Evolutionary conservation across 2,113 vertebrate genomes (phyloP).

Genomic region (Ibidorhyncha struthersii): DNA sequence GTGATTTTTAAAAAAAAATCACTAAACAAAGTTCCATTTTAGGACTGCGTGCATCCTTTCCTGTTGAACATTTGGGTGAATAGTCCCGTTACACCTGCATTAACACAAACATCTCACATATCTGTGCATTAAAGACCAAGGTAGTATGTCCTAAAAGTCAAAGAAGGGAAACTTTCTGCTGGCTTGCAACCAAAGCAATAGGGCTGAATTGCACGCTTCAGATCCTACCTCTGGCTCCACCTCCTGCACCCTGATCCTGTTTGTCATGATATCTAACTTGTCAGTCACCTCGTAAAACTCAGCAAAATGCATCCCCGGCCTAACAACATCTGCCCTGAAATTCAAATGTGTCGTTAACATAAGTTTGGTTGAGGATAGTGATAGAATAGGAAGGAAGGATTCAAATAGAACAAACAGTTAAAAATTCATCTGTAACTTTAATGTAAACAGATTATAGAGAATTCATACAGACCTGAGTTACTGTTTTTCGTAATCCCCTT

Average conservation of each 20-base stretch:
- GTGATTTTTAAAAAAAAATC: neutral
- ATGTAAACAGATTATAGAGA: neutral
- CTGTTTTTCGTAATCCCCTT: neutral
- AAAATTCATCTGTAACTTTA: neutral
- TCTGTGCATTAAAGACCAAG: neutral
- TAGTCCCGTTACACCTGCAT: neutral
- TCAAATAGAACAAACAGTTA: neutral
- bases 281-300: neutral
- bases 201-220: neutral
- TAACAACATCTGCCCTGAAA: neutral
- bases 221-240: neutral
- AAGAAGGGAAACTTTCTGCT: neutral
- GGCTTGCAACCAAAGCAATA: neutral
- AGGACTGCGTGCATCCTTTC: neutral
- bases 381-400: neutral
- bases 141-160: neutral
- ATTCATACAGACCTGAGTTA: neutral
- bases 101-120: neutral
- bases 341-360: neutral
- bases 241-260: neutral
- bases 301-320: neutral
- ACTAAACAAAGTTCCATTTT: neutral
- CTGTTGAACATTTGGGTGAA: neutral
- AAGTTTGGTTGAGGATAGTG: neutral
- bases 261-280: neutral